Percentiles rank a stretch among this genome's conserved stretches.
phyloP scores from a whole-genome alignment of 2,113 vertebrate genomes.

The Antidorcas marsupialis region DNA sequence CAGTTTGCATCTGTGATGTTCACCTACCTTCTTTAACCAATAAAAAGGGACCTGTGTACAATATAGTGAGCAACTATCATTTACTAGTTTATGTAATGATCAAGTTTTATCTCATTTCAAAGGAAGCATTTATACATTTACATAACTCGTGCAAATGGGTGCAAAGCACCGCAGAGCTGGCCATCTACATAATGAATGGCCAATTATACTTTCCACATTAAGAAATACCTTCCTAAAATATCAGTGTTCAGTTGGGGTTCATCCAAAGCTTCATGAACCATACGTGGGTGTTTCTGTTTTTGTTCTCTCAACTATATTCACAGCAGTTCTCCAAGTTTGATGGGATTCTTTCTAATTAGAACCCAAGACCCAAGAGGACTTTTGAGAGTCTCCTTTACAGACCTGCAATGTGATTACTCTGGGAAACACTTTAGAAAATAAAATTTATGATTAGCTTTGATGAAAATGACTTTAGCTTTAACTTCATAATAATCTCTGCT shows the following conservation, averaged over 20 bases:
- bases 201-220: slow-evolving; percentile 49
- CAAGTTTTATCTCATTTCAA: slow-evolving; percentile 44
- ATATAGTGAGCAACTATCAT: slow-evolving; percentile 52
- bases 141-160: slow-evolving; percentile 44
- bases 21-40: slow-evolving; percentile 29
- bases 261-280: slow-evolving; percentile 27
- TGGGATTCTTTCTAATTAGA: slow-evolving; percentile 63
- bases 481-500: slow-evolving; percentile 56
- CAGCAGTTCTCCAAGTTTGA: not conserved
- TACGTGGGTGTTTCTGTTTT: slow-evolving; percentile 45
- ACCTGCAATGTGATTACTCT: not conserved
- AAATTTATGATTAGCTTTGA: slow-evolving; percentile 68
- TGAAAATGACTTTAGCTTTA: slow-evolving; percentile 71
- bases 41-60: slow-evolving; percentile 52
- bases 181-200: slow-evolving; percentile 55
- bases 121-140: slow-evolving; percentile 45
- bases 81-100: slow-evolving; percentile 41
- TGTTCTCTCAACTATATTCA: not conserved
- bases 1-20: slow-evolving; percentile 62
- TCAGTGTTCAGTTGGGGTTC: slow-evolving; percentile 13
- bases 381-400: slow-evolving; percentile 22
- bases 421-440: slow-evolving; percentile 61
- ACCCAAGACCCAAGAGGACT: slow-evolving; percentile 63
- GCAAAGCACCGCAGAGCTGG: not conserved
- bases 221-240: slow-evolving; percentile 51